Evolutionary conservation across 1,140 invertebrate species (phyloP).

Genomic region (Sitodiplosis mosellana): DNA sequence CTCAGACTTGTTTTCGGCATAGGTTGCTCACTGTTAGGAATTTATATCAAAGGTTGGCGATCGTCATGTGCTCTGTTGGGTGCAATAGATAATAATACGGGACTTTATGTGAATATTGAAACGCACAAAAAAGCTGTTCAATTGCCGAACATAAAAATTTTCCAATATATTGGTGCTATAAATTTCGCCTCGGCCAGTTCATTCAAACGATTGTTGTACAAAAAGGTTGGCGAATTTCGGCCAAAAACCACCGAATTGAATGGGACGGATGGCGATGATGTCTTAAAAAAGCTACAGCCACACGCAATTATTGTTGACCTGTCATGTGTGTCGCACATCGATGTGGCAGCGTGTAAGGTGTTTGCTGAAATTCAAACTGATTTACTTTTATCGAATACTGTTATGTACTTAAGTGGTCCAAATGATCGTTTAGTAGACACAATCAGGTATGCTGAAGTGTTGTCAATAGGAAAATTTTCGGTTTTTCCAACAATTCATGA

Average conservation of each 20-base stretch:
- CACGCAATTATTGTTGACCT: conserved; percentile 18
- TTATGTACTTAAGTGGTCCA: conserved; percentile 15
- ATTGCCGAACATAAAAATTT: conserved; percentile 18
- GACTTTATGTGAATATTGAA: conserved; percentile 18
- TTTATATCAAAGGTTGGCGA: conserved; percentile 22
- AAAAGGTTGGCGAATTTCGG: conserved; percentile 12
- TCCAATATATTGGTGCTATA: conserved; percentile 19
- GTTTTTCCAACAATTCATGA: conserved; percentile 22
- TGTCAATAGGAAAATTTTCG: conserved; percentile 21
- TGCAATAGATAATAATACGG: conserved; percentile 14
- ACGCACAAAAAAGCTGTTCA: conserved; percentile 19
- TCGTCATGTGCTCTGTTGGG: conserved; percentile 16
- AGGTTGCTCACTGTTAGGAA: conserved; percentile 13
- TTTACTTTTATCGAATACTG: conserved; percentile 11
- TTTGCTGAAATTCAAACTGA: conserved; percentile 19
- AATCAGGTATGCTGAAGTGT: conserved; percentile 18
- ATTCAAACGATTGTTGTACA: conserved; percentile 16
- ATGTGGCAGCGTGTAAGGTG: conserved; percentile 17
- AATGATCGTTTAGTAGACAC: conserved; percentile 22
- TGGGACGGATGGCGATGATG: conserved; percentile 6
- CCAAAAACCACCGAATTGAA: not conserved
- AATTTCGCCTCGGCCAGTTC: conserved; percentile 20
- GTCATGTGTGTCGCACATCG: conserved; percentile 18
- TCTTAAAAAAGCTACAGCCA: conserved; percentile 7
- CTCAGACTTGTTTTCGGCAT: conserved; percentile 18